A percentile compares a stretch with the other conserved stretches of the same genome.
Evolutionary conservation across 2,113 vertebrate genomes (phyloP).

Genomic region (Thunnus maccoyii): DNA sequence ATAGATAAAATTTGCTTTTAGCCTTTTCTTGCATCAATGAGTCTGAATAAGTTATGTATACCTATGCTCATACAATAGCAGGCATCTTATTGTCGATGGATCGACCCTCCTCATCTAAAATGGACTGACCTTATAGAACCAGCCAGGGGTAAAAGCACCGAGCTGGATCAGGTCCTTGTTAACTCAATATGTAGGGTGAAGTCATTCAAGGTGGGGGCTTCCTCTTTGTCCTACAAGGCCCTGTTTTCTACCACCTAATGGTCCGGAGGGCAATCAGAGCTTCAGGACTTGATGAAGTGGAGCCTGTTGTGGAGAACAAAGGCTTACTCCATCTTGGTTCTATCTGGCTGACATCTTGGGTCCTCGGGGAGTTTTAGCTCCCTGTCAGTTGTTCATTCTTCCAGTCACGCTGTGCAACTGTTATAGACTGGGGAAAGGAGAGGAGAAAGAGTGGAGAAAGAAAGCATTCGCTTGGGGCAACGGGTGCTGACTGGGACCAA

Average conservation of each 20-base stretch:
- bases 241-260: conserved; percentile 43
- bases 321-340: conserved; percentile 71
- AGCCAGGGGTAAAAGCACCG: neutral
- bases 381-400: conserved; percentile 58
- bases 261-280: conserved; percentile 52
- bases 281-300: conserved; percentile 69
- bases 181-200: neutral
- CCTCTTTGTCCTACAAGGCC: conserved; percentile 32
- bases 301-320: conserved; percentile 69
- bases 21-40: neutral
- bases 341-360: conserved; percentile 62
- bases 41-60: neutral
- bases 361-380: conserved; percentile 58
- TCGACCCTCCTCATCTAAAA: neutral
- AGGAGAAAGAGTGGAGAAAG: conserved; percentile 22
- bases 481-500: conserved; percentile 13
- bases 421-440: conserved; percentile 33
- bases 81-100: neutral
- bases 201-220: conserved; percentile 31
- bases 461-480: conserved; percentile 34
- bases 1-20: neutral
- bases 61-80: neutral
- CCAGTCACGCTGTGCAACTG: conserved; percentile 38
- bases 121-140: neutral
- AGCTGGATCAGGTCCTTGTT: neutral